Evolutionary conservation across 2,888 invertebrate species (phyloP).

Genomic region (Synanthedon myopaeformis): DNA sequence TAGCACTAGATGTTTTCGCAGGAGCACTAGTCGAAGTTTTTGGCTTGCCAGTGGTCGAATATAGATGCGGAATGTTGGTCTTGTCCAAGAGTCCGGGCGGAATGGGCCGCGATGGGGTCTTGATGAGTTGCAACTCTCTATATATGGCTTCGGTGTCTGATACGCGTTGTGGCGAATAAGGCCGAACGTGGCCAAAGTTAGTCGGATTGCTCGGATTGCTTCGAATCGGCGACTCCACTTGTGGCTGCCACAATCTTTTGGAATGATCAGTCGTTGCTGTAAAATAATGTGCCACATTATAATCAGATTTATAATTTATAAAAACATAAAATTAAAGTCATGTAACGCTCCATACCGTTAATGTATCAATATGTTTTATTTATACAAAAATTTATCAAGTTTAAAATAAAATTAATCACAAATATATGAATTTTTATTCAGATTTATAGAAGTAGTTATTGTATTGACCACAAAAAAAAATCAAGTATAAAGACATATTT

Average conservation of each 20-base stretch:
- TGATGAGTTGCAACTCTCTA: slow-evolving; percentile 50
- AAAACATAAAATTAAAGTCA: no score
- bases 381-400: no score
- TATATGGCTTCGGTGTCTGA: slow-evolving; percentile 41
- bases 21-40: slow-evolving; percentile 23
- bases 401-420: no score
- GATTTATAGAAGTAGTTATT: no score
- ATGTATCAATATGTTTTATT: no score
- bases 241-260: slow-evolving; percentile 37
- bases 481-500: no score
- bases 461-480: no score
- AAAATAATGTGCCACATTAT: background rate
- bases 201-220: slow-evolving; percentile 26
- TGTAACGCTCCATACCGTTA: no score
- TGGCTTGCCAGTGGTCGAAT: slow-evolving; percentile 24
- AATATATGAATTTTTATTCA: no score
- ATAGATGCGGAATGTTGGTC: slow-evolving; percentile 12
- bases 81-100: slow-evolving; percentile 44
- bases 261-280: slow-evolving; percentile 30
- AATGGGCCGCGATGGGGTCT: slow-evolving; percentile 38
- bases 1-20: slow-evolving; percentile 70
- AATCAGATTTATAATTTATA: no score
- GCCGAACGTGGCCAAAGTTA: slow-evolving; percentile 34
- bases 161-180: slow-evolving; percentile 27
- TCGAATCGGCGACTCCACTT: slow-evolving; percentile 26